phyloP scores from a whole-genome alignment of 2,888 invertebrate genomes.

The Miltochrista miniata region DNA sequence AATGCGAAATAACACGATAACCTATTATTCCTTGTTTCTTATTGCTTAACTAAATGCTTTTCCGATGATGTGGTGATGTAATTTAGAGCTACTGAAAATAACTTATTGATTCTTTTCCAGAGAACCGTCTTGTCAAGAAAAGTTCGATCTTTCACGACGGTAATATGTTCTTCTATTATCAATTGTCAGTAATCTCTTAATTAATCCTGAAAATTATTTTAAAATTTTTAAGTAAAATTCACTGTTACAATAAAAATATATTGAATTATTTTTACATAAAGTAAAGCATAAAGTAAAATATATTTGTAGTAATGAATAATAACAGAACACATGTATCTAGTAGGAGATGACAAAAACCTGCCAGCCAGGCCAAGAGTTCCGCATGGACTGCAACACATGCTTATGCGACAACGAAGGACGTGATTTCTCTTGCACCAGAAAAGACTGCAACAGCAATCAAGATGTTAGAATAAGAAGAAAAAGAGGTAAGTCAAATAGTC shows the following conservation, averaged over 20 bases:
- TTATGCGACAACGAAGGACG: conserved; percentile 71
- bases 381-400: conserved; percentile 78
- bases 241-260: neutral
- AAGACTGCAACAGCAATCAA: conserved; percentile 65
- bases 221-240: too few species aligned
- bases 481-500: conserved; percentile 49
- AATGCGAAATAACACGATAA: too few species aligned
- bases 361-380: conserved; percentile 70
- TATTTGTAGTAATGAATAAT: neutral
- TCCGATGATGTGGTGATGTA: too few species aligned
- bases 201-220: too few species aligned
- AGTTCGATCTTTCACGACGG: conserved; percentile 54
- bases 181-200: too few species aligned
- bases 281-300: neutral
- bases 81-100: too few species aligned
- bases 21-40: too few species aligned
- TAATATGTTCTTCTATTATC: conserved; percentile 38
- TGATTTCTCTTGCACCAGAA: conserved; percentile 75
- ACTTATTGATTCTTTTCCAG: conserved; percentile 59
- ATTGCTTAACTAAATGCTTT: too few species aligned
- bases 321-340: conserved; percentile 36
- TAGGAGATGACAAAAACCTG: conserved; percentile 67
- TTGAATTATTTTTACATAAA: neutral
- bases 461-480: conserved; percentile 45
- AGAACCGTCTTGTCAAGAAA: conserved; percentile 48